Conservation (phyloP, 2,797 vertebrate genomes). For the Catostomus latipinnis region DNA sequence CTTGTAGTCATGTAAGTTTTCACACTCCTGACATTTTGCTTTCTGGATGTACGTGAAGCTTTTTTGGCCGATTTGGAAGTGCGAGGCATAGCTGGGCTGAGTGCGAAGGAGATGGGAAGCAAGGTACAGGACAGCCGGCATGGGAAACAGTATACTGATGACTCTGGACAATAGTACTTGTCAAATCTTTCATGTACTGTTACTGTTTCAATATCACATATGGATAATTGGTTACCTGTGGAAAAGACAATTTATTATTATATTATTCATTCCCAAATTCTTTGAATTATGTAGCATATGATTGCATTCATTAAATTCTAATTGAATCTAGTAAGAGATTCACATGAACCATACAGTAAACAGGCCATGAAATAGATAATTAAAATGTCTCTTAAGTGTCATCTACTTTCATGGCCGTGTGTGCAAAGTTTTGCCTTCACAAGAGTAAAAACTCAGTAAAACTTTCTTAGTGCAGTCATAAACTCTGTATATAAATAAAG, state of each 20-base stretch:
- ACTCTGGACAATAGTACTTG: constrained; percentile 12
- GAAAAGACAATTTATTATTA: constrained; percentile 2
- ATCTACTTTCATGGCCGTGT: not conserved
- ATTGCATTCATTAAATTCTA: not conserved
- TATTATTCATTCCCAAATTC: not conserved
- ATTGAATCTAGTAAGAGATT: not conserved
- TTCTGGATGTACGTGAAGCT: constrained; percentile 77
- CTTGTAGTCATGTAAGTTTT: constrained; percentile 71
- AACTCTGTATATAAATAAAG: not conserved
- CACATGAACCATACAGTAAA: not conserved
- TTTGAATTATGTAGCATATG: not conserved
- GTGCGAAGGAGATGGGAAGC: constrained; percentile 67
- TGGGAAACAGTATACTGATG: constrained; percentile 75
- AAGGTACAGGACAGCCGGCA: constrained; percentile 78
- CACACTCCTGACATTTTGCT: constrained; percentile 77
- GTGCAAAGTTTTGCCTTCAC: not conserved
- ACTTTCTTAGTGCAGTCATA: not conserved
- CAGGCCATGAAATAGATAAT: not conserved
- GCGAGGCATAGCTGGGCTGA: constrained; percentile 85
- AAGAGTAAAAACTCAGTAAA: not conserved
- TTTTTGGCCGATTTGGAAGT: constrained; percentile 81
- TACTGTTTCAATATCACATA: not conserved
- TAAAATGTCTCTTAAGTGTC: not conserved
- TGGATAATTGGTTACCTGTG: constrained; percentile 25
- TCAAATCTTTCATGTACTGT: constrained; percentile 13